Conservation (phyloP, 2,113 vertebrate species). For the Shinisaurus crocodilurus region DNA sequence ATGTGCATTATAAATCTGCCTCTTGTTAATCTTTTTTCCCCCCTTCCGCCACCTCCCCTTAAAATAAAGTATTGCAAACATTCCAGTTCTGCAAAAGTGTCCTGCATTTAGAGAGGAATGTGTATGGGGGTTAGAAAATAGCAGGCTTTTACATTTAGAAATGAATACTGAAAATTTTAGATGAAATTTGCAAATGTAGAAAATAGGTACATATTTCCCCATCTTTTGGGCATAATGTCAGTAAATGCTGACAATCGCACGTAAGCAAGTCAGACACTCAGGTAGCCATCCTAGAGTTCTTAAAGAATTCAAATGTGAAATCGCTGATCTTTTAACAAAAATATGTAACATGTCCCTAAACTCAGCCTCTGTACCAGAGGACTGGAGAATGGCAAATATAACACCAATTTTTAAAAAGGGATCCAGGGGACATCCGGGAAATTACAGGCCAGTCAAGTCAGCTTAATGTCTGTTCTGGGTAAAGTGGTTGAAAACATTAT, state of each 20-base stretch:
- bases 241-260: not conserved
- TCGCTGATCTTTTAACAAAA: no score
- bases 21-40: conserved; percentile 38
- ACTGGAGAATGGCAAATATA: no score
- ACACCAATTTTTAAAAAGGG: no score
- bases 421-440: no score
- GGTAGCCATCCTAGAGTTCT: no score
- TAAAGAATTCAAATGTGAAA: no score
- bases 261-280: not conserved
- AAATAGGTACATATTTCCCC: not conserved
- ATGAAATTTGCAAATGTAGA: not conserved
- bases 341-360: no score
- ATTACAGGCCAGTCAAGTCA: no score
- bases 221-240: not conserved
- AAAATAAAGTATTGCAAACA: conserved; percentile 22
- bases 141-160: not conserved
- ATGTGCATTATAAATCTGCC: conserved; percentile 78
- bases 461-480: no score
- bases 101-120: not conserved
- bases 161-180: not conserved
- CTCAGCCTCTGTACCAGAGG: no score
- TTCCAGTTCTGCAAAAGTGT: not conserved
- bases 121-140: not conserved
- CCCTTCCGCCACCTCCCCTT: not conserved
- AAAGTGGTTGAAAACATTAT: no score